Evolutionary conservation across 2,888 invertebrate species (phyloP).

Genomic region (Drosophila fungiperda): DNA sequence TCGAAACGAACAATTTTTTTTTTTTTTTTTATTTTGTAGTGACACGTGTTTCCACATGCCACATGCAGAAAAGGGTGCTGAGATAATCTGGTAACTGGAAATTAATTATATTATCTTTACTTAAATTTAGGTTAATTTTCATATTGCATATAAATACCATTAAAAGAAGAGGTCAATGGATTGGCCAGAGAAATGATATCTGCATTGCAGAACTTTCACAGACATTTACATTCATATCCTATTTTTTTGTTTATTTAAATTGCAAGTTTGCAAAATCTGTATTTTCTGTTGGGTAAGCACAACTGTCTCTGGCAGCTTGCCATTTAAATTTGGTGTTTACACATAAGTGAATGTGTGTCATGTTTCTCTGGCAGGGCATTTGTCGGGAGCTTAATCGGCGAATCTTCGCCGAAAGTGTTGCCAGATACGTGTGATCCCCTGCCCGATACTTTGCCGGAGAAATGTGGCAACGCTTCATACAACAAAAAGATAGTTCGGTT

Average conservation of each 20-base stretch:
- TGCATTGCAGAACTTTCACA: background rate
- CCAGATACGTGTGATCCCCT: background rate
- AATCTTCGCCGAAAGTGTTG: background rate
- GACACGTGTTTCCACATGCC: too few relatives aligned
- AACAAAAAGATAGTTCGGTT: background rate
- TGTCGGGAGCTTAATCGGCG: background rate
- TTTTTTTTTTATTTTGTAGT: background rate
- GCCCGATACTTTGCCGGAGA: background rate
- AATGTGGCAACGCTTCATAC: background rate
- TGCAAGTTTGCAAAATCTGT: background rate
- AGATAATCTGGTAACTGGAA: background rate
- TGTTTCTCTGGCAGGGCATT: background rate
- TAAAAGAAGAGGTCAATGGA: background rate
- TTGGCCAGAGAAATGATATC: background rate
- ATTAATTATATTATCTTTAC: too few relatives aligned
- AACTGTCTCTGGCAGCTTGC: background rate
- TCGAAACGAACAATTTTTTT: background rate
- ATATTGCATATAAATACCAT: background rate
- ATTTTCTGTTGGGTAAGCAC: background rate
- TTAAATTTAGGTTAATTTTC: background rate
- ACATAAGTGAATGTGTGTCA: background rate
- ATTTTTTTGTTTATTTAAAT: background rate
- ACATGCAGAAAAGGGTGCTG: background rate
- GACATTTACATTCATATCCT: background rate
- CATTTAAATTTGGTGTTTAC: background rate